A percentile compares a stretch with the other conserved stretches of the same genome.
These are phyloP conservation scores for Thalassoma bifasciatum DNA, from an alignment of 2,113 vertebrate genomes.

Conservation along the genomic window DNA sequence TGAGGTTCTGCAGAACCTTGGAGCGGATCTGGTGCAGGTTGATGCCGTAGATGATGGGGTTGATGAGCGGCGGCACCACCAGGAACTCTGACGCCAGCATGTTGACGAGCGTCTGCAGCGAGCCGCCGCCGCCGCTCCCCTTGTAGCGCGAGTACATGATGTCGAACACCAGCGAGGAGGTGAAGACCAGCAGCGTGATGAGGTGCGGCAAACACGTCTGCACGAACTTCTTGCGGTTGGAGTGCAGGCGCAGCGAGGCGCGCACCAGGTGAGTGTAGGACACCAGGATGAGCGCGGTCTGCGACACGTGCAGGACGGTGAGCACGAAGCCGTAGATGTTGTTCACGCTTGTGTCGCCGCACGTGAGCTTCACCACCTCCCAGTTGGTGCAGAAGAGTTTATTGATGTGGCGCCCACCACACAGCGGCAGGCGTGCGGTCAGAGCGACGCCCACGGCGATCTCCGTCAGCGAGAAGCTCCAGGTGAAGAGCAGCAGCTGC, in stretches of 20 bases:
- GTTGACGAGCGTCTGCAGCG: constrained; percentile 42
- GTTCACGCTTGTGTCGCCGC: constrained; percentile 48
- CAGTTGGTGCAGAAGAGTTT: constrained; percentile 77
- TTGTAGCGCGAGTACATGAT: constrained; percentile 64
- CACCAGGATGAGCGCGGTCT: constrained; percentile 57
- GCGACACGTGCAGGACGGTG: constrained; percentile 29
- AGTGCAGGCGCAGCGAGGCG: constrained; percentile 33
- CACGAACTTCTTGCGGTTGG: constrained; percentile 56
- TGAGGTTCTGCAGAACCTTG: constrained; percentile 33
- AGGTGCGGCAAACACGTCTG: constrained; percentile 78
- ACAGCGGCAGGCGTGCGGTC: constrained; percentile 51
- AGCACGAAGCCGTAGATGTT: constrained; percentile 63
- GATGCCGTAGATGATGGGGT: constrained; percentile 79
- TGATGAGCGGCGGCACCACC: constrained; percentile 73
- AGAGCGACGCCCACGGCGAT: neutral
- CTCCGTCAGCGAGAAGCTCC: constrained; percentile 64
- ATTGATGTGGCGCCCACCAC: constrained; percentile 37
- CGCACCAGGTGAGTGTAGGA: constrained; percentile 63
- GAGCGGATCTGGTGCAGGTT: constrained; percentile 69
- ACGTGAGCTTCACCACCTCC: constrained; percentile 71
- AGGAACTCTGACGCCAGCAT: constrained; percentile 65
- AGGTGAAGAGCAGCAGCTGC: constrained; percentile 63
- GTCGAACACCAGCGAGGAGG: constrained; percentile 54
- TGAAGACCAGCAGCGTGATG: constrained; percentile 61
- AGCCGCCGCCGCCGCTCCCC: neutral